Evolutionary conservation across 2,888 invertebrate species (phyloP).

Genomic region (Camponotus fellah): DNA sequence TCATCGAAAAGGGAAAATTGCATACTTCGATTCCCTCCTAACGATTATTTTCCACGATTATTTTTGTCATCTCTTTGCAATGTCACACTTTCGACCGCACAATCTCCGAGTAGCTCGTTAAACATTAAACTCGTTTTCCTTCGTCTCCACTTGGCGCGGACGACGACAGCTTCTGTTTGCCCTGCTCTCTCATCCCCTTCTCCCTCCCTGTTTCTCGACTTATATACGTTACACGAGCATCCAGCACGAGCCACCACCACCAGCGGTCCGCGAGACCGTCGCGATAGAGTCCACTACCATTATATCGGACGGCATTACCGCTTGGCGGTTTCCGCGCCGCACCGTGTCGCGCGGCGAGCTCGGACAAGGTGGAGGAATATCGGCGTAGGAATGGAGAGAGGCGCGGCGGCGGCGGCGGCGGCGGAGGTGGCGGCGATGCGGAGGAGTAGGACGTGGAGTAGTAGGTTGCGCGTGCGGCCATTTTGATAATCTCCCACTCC

Average conservation of each 20-base stretch:
- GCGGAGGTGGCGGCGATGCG: neutral
- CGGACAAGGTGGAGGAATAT: slow-evolving; percentile 63
- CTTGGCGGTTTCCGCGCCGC: slow-evolving; percentile 74
- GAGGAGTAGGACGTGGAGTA: slow-evolving; percentile 63
- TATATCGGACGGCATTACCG: slow-evolving; percentile 62
- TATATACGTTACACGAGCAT: slow-evolving; percentile 46
- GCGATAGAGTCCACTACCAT: slow-evolving; percentile 57
- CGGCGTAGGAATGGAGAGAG: slow-evolving; percentile 64
- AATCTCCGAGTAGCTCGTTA: slow-evolving; percentile 13
- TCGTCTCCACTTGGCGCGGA: slow-evolving; percentile 20
- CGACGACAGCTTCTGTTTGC: slow-evolving; percentile 44
- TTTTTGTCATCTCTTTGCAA: neutral
- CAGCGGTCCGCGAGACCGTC: slow-evolving; percentile 46
- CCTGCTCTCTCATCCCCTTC: neutral
- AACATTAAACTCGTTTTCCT: slow-evolving; percentile 9
- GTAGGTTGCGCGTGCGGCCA: slow-evolving; percentile 82
- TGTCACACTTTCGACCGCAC: slow-evolving; percentile 10
- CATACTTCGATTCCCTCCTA: neutral
- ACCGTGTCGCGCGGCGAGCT: slow-evolving; percentile 65
- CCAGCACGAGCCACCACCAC: slow-evolving; percentile 43
- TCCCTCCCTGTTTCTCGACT: slow-evolving; percentile 8
- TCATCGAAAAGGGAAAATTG: neutral
- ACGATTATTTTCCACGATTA: neutral
- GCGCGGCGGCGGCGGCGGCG: slow-evolving; percentile 24
- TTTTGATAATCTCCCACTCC: slow-evolving; percentile 84